Percentiles rank a stretch among this genome's conserved stretches.
phyloP scores from a whole-genome alignment of 2,113 vertebrate genomes.

The Chitala chitala region DNA sequence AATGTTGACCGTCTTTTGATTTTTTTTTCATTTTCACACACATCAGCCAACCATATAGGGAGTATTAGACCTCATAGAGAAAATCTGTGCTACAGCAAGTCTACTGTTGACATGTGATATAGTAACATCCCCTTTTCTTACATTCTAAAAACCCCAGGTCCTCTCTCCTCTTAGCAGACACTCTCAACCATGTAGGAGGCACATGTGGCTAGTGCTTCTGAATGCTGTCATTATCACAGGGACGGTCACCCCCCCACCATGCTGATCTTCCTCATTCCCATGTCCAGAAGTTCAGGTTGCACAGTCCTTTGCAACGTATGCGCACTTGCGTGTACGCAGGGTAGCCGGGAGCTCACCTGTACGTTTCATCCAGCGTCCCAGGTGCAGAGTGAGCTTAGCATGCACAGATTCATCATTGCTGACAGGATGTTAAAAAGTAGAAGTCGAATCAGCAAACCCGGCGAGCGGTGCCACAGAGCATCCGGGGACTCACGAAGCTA shows the following conservation, averaged over 20 bases:
- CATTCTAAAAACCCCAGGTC: not conserved
- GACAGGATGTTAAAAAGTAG: not conserved
- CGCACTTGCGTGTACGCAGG: not conserved
- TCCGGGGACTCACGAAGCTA: not conserved
- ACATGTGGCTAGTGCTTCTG: not conserved
- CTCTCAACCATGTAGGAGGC: not conserved
- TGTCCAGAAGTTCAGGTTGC: not conserved
- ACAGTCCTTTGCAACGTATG: not conserved
- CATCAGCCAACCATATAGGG: slow-evolving; percentile 34
- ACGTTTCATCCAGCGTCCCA: not conserved
- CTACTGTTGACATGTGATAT: slow-evolving; percentile 9
- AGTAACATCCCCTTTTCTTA: not conserved
- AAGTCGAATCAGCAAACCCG: not conserved
- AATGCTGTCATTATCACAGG: not conserved
- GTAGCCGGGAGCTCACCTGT: not conserved
- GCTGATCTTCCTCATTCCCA: not conserved
- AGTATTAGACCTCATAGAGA: slow-evolving; percentile 41
- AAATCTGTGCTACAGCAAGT: slow-evolving; percentile 16
- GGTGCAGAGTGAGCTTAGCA: not conserved
- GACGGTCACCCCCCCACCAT: not conserved
- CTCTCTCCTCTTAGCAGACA: not conserved
- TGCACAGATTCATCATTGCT: not conserved
- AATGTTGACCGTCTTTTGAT: not conserved
- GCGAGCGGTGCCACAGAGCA: not conserved
- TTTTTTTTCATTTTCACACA: slow-evolving; percentile 17